These are phyloP conservation scores for Dryobota labecula DNA, from an alignment of 2,888 invertebrate genomes.

Conservation along the genomic window DNA sequence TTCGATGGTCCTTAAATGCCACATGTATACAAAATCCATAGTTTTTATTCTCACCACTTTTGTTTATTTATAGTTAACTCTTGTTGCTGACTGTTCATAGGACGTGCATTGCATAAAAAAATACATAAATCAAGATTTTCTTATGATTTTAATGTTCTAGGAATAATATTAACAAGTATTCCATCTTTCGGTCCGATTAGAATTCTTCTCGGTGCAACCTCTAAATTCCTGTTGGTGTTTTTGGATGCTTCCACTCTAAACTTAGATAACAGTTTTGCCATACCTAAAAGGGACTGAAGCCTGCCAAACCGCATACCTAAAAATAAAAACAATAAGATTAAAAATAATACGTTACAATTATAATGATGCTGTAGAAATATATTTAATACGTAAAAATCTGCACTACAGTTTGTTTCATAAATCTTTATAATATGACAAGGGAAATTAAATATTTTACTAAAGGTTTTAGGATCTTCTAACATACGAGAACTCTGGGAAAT, in stretches of 20 bases:
- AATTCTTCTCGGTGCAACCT: slow-evolving; percentile 43
- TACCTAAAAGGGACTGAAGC: slow-evolving; percentile 70
- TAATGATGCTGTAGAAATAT: neutral
- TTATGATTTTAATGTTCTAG: slow-evolving; percentile 29
- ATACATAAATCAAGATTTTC: neutral
- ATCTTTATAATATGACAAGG: neutral
- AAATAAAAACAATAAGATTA: slow-evolving; percentile 46
- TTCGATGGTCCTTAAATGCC: neutral
- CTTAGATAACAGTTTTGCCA: slow-evolving; percentile 70
- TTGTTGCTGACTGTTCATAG: neutral
- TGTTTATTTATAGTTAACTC: neutral
- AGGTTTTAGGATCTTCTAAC: neutral
- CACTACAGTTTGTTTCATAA: neutral
- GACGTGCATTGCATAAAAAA: neutral
- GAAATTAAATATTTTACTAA: neutral
- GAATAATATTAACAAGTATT: slow-evolving; percentile 52
- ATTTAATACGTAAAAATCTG: neutral
- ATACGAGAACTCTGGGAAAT: neutral
- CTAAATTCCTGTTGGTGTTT: slow-evolving; percentile 57
- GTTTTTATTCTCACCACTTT: neutral
- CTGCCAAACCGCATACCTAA: slow-evolving; percentile 76
- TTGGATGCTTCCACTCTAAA: slow-evolving; percentile 68
- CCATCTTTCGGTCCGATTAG: slow-evolving; percentile 54
- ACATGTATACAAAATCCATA: neutral
- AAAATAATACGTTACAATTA: neutral